Base-by-base conservation (phyloP, 2,797 vertebrate species). In the Sternarchorhynchus goeldii region DNA sequence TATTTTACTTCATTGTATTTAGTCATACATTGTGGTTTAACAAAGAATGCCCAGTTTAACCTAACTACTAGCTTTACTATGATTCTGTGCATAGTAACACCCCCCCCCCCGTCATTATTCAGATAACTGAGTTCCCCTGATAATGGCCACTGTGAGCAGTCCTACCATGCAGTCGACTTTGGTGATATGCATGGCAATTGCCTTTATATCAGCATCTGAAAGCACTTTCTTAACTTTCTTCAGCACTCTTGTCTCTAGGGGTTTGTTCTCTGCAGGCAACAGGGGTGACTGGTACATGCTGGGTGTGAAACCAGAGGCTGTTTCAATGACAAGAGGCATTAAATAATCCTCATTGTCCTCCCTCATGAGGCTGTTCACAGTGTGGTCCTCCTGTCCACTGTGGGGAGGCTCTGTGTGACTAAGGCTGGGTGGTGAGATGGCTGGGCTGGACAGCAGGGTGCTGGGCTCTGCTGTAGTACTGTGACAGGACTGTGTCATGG, bases 161-260 rank as follows among this genome's bases (percentile, higher is more conserved):
- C 72, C 17, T 84, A 98, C 97, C 96, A 86, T 87, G 89, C 96
- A 98, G 91, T 99, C 97, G 14, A 93, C 94, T 88, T 94, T 95
- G 86, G 96, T 98, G 91, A 98, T 96, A 59, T 98, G 95, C 83
- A 89, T 92, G 64, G 97, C 97, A 5, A 95, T 89, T 0, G 91
- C 94, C 85, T 91, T 92, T 73, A 95, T 93, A 0, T 99, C 95
- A 25, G 93, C 91, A 76, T 95, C 93, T 0, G 90, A 88, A 79
- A 99, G 91, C 79, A 98, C 86, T 84, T 97, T 95, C 88, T 99
- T 99, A 81, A 96, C 95, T 85, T 91, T 94, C 81, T 93, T 93
- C 84, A 99, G 93, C 75, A 97, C 89, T 0, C 88, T 84, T 88
- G 94, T 94, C 83, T 99, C 97, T 87, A 99, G 85, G 0, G 97